Base-by-base conservation (phyloP, 2,113 vertebrate species). In the Perca schrenkii region DNA sequence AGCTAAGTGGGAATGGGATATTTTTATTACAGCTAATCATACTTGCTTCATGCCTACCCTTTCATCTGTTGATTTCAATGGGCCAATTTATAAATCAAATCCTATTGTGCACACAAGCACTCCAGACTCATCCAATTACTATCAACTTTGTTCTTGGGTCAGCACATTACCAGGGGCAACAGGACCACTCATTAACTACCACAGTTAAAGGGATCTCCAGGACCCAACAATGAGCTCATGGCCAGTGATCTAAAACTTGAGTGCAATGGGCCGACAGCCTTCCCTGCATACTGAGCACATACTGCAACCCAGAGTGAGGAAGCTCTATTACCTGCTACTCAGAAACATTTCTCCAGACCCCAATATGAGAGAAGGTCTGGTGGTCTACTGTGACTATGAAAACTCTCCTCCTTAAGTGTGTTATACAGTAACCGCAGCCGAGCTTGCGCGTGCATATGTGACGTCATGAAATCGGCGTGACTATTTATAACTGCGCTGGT, bases 11-110 rank as follows among this genome's bases (percentile, higher is more conserved):
- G n/a, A 88, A 84, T 15, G 43, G 68, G 60, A 70, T 76, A 57
- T 86, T 90, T 86, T 83, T 86, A 83, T 87, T 75, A 69, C 56
- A 54, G 63, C 65, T 84, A 82, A 87, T 87, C 72, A 88, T 79
- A 81, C 82, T 85, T 70, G 62, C 76, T 73, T 88, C 46, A 71
- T 36, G 78, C 40, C 71, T 40, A 65, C 28, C 64, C 66, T 85
- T 85, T 86, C 75, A 85, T 89, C 72, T 85, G 66, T 82, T n/a
- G 4, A 62, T 87, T 90, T 87, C 57, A 74, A 84, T 66, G 76
- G 56, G 53, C 62, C 80, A 81, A 63, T 87, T 78, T 60, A 76
- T 73, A 16, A 91, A 85, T 82, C 70, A 75, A 85, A 62, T 69
- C 54, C 8, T 70, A 8, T 75, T 85, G 74, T 81, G 52, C 54